Evolutionary conservation across 2,797 vertebrate species (phyloP).

Genomic region (Hydrocynus forskahlii): DNA sequence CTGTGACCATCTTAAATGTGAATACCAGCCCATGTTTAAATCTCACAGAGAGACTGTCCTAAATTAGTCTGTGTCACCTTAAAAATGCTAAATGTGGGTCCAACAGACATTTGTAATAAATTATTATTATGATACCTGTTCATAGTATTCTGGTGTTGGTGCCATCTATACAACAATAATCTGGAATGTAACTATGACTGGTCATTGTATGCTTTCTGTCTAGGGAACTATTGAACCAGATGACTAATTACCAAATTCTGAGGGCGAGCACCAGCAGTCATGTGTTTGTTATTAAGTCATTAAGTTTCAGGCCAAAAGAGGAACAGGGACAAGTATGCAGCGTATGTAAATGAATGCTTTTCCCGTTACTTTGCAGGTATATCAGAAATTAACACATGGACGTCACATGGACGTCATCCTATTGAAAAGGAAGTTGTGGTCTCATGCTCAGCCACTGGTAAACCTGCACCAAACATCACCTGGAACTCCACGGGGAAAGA

Average conservation of each 20-base stretch:
- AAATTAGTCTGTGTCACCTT: too few species aligned
- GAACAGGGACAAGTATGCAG: not conserved
- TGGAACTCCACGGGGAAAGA: constrained; percentile 53
- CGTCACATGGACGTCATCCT: not conserved
- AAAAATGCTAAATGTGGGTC: too few species aligned
- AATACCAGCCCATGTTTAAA: too few species aligned
- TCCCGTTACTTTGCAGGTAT: constrained; percentile 65
- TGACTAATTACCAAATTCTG: not conserved
- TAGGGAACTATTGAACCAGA: too few species aligned
- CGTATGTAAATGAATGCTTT: not conserved
- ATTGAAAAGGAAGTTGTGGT: constrained; percentile 52
- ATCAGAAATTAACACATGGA: constrained; percentile 58
- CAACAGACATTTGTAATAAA: too few species aligned
- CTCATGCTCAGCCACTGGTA: constrained; percentile 75
- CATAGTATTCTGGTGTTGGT: too few species aligned
- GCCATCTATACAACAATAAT: too few species aligned
- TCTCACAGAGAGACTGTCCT: too few species aligned
- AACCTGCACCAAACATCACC: constrained; percentile 68
- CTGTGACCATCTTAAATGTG: too few species aligned
- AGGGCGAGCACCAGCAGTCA: not conserved
- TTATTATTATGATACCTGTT: too few species aligned
- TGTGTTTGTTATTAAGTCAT: not conserved
- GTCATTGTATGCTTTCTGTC: too few species aligned
- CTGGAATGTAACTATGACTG: too few species aligned
- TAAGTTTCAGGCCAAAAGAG: not conserved